Percentiles rank a stretch among this genome's conserved stretches.
Conservation (phyloP, 2,797 vertebrate species). For the Steatocranus sp. region DNA sequence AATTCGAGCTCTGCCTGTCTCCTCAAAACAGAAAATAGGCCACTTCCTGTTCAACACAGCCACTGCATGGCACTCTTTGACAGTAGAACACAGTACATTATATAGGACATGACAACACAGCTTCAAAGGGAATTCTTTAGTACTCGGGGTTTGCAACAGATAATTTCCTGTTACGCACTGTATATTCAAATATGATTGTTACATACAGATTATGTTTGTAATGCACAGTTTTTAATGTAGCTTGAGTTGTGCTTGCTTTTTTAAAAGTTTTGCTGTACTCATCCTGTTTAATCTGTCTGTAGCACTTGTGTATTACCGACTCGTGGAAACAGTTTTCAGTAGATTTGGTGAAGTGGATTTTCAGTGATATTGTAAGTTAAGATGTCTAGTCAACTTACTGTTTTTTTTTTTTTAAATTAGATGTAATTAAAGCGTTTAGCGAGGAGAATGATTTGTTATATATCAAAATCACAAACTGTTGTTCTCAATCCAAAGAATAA, state of each 20-base stretch:
- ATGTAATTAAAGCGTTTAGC: background rate
- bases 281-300: background rate
- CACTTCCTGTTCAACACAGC: conserved; percentile 29
- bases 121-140: conserved; percentile 21
- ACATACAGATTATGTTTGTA: background rate
- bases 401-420: background rate
- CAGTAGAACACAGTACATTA: background rate
- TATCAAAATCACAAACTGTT: background rate
- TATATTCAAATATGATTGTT: background rate
- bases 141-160: background rate
- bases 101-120: background rate
- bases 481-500: background rate
- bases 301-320: background rate
- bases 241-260: background rate
- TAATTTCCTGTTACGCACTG: background rate
- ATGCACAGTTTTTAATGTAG: background rate
- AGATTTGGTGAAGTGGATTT: background rate
- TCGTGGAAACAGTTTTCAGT: background rate
- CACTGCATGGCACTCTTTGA: conserved; percentile 24
- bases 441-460: background rate
- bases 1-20: conserved; percentile 35
- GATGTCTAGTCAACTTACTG: background rate
- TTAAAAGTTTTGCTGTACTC: background rate
- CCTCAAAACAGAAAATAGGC: conserved; percentile 44
- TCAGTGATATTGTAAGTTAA: background rate